Percentiles rank a stretch among this genome's conserved stretches.
Conservation (phyloP, 2,888 invertebrate genomes). For the Antheraea assamensis region DNA sequence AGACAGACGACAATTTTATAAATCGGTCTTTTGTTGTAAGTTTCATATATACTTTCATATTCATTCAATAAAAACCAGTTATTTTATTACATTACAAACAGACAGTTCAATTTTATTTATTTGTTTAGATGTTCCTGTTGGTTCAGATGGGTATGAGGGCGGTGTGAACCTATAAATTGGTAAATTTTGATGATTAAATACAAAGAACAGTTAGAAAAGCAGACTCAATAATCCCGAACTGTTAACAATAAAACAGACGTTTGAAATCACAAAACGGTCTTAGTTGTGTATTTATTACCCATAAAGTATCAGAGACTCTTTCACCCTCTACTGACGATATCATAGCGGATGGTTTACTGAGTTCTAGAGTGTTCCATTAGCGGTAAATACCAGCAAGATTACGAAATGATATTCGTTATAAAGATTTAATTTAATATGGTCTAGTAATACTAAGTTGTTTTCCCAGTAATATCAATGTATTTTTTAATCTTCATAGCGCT, state of each 20-base stretch:
- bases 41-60: too few relatives aligned
- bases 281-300: slow-evolving; percentile 17
- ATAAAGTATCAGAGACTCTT: slow-evolving; percentile 17
- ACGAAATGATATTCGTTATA: neutral
- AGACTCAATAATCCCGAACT: neutral
- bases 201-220: neutral
- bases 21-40: too few relatives aligned
- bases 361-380: neutral
- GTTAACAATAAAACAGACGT: slow-evolving; percentile 5
- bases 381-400: neutral
- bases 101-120: too few relatives aligned
- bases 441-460: neutral
- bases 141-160: neutral
- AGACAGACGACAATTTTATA: too few relatives aligned
- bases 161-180: neutral
- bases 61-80: too few relatives aligned
- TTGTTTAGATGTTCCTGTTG: neutral
- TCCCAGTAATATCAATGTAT: neutral
- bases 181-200: neutral
- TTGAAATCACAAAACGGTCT: slow-evolving; percentile 19
- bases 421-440: neutral
- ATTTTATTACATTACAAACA: too few relatives aligned
- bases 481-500: neutral
- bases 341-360: neutral
- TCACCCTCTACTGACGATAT: neutral